Evolutionary conservation across 2,888 invertebrate genomes (phyloP).

Genomic region (Diploptera punctata): DNA sequence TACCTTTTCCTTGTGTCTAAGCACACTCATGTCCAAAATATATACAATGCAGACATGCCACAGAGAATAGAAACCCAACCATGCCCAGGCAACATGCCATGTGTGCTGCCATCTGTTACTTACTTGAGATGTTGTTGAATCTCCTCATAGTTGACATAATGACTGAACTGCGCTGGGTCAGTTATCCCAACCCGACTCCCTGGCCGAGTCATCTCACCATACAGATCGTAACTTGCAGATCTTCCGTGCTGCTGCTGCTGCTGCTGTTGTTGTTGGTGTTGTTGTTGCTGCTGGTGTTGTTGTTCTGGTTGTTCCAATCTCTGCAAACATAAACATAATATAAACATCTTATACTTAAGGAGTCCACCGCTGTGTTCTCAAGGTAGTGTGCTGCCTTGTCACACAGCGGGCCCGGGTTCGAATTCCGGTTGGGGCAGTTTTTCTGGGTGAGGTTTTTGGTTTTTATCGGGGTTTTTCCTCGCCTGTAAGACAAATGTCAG

Average conservation of each 20-base stretch:
- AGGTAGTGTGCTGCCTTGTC: too few relatives aligned
- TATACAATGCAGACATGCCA: background rate
- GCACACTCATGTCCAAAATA: background rate
- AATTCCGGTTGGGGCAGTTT: too few relatives aligned
- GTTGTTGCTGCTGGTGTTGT: background rate
- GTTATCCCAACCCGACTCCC: slow-evolving; percentile 63
- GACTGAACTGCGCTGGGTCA: slow-evolving; percentile 64
- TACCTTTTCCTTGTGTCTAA: background rate
- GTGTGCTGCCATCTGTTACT: slow-evolving; percentile 49
- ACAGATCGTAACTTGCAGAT: slow-evolving; percentile 48
- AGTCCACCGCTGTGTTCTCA: too few relatives aligned
- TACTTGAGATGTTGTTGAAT: slow-evolving; percentile 84
- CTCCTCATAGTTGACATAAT: slow-evolving; percentile 87
- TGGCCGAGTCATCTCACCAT: slow-evolving; percentile 59
- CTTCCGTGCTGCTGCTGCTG: slow-evolving; percentile 30
- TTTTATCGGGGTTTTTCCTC: too few relatives aligned
- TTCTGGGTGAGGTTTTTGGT: too few relatives aligned
- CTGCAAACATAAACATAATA: too few relatives aligned
- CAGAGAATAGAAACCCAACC: background rate
- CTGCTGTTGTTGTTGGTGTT: too few relatives aligned
- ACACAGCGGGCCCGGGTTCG: too few relatives aligned
- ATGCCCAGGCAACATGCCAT: background rate
- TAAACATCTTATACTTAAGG: too few relatives aligned
- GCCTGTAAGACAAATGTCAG: too few relatives aligned
- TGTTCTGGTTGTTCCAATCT: slow-evolving; percentile 47